A percentile compares a stretch with the other conserved stretches of the same genome.
phyloP scores from a whole-genome alignment of 2,888 invertebrate genomes.

The Desoria tigrina region DNA sequence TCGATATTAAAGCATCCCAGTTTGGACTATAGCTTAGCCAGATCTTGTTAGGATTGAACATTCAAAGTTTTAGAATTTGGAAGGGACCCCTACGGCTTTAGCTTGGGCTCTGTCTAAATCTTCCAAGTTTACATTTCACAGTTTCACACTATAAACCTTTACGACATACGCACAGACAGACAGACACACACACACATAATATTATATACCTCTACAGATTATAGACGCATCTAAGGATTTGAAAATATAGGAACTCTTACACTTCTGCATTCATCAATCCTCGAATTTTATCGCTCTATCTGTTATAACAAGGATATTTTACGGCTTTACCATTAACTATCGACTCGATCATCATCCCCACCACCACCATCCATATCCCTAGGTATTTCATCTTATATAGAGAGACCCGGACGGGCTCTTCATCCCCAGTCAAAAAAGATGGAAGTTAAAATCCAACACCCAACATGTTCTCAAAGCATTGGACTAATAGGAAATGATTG shows the following conservation, averaged over 20 bases:
- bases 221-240: background rate
- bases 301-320: background rate
- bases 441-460: slow-evolving; percentile 5
- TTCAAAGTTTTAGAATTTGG: background rate
- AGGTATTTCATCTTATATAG: too few species aligned
- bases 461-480: background rate
- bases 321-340: too few species aligned
- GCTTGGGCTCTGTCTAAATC: slow-evolving; percentile 2
- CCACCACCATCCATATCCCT: background rate
- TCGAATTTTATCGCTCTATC: background rate
- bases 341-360: too few species aligned
- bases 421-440: slow-evolving; percentile 2
- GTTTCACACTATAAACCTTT: background rate
- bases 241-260: background rate
- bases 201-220: background rate
- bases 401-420: too few species aligned
- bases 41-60: slow-evolving; percentile 12
- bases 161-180: background rate
- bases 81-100: slow-evolving; percentile 19
- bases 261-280: slow-evolving; percentile 1
- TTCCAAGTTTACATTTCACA: slow-evolving; percentile 1
- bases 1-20: background rate
- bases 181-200: background rate
- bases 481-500: too few species aligned
- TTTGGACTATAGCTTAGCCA: slow-evolving; percentile 2